phyloP scores from a whole-genome alignment of 2,797 vertebrate genomes.

The Tragopan temminckii region DNA sequence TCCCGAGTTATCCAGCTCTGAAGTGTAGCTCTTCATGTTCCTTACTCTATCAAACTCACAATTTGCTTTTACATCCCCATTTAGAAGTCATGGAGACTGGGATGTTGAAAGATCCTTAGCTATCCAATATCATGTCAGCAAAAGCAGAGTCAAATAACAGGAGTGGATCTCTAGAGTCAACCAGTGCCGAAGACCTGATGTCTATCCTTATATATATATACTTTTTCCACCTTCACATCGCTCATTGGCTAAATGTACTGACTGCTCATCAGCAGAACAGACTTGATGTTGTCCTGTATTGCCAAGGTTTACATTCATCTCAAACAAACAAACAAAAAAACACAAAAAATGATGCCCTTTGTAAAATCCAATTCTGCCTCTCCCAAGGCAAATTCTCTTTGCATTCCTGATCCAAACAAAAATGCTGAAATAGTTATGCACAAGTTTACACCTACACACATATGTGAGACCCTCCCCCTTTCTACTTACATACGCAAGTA shows the following conservation, averaged over 20 bases:
- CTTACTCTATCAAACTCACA: background rate
- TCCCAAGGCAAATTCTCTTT: background rate
- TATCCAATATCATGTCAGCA: background rate
- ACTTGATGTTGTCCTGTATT: background rate
- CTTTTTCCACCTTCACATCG: background rate
- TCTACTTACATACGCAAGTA: background rate
- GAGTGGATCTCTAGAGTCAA: background rate
- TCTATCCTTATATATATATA: background rate
- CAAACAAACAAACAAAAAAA: background rate
- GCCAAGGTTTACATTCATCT: background rate
- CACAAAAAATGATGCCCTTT: background rate
- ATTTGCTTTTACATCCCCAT: background rate
- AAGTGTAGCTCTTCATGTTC: background rate
- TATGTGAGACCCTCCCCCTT: background rate
- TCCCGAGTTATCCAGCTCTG: background rate
- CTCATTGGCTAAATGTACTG: background rate
- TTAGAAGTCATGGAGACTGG: rapidly evolving
- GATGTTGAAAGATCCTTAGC: background rate
- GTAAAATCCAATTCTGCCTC: background rate
- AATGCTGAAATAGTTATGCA: background rate
- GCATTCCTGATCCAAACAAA: background rate
- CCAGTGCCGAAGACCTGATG: background rate
- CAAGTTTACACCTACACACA: background rate
- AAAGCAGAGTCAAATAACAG: background rate
- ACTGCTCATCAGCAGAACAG: background rate